phyloP scores from a whole-genome alignment of 92 coral and sea anemone genomes.

The Porites lobata region DNA sequence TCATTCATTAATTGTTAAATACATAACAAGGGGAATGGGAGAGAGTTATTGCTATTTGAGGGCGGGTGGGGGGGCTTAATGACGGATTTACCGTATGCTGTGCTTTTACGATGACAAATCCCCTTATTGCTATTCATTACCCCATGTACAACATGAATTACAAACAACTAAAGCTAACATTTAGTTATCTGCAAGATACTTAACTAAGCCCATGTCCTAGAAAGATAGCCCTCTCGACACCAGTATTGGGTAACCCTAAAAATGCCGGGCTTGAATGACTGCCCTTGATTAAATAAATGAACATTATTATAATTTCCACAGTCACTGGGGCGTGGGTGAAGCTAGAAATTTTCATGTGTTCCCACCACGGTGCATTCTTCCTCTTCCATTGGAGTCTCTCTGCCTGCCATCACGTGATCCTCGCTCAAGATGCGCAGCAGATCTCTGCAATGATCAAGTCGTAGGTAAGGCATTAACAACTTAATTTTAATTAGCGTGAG shows the following conservation, averaged over 20 bases:
- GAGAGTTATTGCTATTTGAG: too few species aligned
- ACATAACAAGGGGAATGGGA: too few species aligned
- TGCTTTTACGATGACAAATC: too few species aligned
- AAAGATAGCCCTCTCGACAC: neutral
- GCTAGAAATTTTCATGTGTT: neutral
- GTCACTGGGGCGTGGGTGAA: neutral
- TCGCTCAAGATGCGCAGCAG: constrained; percentile 40
- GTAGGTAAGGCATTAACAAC: neutral
- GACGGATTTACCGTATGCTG: too few species aligned
- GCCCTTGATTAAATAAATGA: neutral
- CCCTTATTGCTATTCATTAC: too few species aligned
- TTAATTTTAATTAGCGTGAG: too few species aligned
- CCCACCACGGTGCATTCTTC: constrained; percentile 9
- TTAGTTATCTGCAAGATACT: neutral
- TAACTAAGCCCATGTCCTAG: neutral
- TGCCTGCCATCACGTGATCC: constrained; percentile 32
- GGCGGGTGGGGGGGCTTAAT: too few species aligned
- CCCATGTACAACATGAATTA: too few species aligned
- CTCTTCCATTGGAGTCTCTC: constrained; percentile 16
- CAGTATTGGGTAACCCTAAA: too few species aligned
- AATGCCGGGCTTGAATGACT: neutral
- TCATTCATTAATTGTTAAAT: too few species aligned
- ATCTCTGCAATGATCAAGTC: constrained; percentile 29
- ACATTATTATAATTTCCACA: neutral
- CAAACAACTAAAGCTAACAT: too few species aligned